Evolutionary conservation across 1,140 invertebrate species (phyloP).

Genomic region (Copidosoma floridanum): DNA sequence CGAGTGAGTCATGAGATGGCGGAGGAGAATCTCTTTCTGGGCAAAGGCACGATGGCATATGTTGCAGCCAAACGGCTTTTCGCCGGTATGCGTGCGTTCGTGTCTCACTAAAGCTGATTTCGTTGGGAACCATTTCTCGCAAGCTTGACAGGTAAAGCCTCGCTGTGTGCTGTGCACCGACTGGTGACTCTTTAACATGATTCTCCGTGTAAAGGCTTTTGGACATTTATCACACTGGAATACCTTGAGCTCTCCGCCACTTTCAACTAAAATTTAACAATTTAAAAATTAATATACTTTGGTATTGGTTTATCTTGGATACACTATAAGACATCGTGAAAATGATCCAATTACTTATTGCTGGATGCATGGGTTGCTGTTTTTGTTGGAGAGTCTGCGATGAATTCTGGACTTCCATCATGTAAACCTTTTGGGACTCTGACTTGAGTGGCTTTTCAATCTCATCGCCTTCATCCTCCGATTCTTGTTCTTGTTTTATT

Average conservation of each 20-base stretch:
- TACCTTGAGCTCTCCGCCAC: constrained; percentile 55
- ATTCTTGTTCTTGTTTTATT: constrained; percentile 56
- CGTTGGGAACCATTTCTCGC: constrained; percentile 79
- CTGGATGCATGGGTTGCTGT: constrained; percentile 17
- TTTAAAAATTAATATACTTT: neutral
- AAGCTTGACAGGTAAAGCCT: constrained; percentile 66
- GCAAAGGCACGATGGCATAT: constrained; percentile 73
- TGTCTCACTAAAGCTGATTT: constrained; percentile 76
- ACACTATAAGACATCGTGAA: too few relatives aligned
- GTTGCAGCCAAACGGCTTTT: constrained; percentile 74
- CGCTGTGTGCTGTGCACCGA: constrained; percentile 63
- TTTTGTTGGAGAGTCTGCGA: constrained; percentile 29
- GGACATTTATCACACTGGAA: constrained; percentile 61
- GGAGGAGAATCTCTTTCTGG: constrained; percentile 75
- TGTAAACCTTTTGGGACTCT: constrained; percentile 50
- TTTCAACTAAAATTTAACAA: constrained; percentile 37
- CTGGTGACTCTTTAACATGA: constrained; percentile 62
- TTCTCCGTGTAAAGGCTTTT: constrained; percentile 58
- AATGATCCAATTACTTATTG: constrained; percentile 37
- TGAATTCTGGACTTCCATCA: constrained; percentile 48
- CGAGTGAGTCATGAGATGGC: constrained; percentile 83
- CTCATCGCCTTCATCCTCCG: constrained; percentile 51
- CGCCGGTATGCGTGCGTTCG: constrained; percentile 71
- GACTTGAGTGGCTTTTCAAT: constrained; percentile 44
- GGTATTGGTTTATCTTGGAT: too few relatives aligned